Evolutionary conservation across 2,797 vertebrate genomes (phyloP).

Genomic region (Clarias platycephalus): DNA sequence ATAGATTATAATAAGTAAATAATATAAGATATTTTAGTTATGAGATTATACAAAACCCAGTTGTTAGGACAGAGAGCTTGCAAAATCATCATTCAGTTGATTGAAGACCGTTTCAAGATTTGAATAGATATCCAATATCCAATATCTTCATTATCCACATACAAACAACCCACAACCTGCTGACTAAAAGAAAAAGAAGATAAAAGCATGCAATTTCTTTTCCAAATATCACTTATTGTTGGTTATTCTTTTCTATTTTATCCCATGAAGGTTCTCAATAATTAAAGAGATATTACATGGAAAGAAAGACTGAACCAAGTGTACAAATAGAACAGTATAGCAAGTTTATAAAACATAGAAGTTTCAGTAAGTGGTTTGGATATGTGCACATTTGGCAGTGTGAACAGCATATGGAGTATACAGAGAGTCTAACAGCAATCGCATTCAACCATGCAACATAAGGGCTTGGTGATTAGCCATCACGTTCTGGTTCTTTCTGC

Average conservation of each 20-base stretch:
- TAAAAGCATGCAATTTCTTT: background rate
- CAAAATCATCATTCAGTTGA: background rate
- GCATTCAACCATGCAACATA: conserved; percentile 14
- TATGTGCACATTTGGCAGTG: background rate
- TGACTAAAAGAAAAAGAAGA: too few relatives aligned
- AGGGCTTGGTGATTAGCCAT: conserved; percentile 10
- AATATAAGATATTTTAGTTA: background rate
- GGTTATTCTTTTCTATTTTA: background rate
- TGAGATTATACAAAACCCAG: background rate
- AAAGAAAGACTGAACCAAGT: background rate
- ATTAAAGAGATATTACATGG: background rate
- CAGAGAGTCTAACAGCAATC: background rate
- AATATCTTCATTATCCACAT: too few relatives aligned
- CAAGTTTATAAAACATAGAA: background rate
- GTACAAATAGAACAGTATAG: too few relatives aligned
- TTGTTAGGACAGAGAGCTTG: background rate
- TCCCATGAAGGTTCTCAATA: background rate
- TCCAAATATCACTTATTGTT: background rate
- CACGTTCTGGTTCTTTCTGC: conserved; percentile 22
- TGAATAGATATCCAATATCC: background rate
- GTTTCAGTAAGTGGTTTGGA: background rate
- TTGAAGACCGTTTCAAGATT: background rate
- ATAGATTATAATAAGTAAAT: background rate
- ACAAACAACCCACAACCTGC: too few relatives aligned
- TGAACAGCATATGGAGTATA: conserved; percentile 11